Evolutionary conservation across 2,113 vertebrate genomes (phyloP).

Genomic region (Calonectris borealis): DNA sequence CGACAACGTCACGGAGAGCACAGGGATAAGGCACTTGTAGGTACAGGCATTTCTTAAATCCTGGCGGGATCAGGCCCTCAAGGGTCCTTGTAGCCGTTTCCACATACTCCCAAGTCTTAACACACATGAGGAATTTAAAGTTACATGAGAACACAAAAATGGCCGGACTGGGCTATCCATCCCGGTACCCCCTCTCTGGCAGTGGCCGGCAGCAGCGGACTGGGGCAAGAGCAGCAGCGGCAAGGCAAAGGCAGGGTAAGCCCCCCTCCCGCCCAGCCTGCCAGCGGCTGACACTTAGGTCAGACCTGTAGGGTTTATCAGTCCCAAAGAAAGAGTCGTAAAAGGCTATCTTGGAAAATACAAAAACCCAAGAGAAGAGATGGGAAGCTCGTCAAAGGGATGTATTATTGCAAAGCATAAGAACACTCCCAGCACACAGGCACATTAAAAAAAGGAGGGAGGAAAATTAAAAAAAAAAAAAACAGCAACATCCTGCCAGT

Average conservation of each 20-base stretch:
- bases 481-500: not conserved
- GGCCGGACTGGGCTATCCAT: not conserved
- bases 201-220: not conserved
- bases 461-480: not conserved
- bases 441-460: not conserved
- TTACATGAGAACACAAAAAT: not conserved
- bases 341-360: not conserved
- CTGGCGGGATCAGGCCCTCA: not conserved
- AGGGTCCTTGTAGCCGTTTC: rapidly evolving
- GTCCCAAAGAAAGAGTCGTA: not conserved
- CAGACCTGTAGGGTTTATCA: not conserved
- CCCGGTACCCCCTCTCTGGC: rapidly evolving
- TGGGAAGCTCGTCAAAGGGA: not conserved
- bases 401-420: not conserved
- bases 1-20: not conserved
- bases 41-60: not conserved
- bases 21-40: not conserved
- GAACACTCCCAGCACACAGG: not conserved
- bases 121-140: not conserved
- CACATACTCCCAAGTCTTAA: not conserved
- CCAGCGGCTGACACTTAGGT: not conserved
- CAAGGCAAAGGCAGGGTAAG: not conserved
- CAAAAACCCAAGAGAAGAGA: not conserved
- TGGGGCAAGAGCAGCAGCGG: not conserved
- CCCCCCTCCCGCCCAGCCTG: not conserved